Percentiles rank a stretch among this genome's conserved stretches.
Conservation (phyloP, 2,113 vertebrate genomes). For the Pardalotus punctatus region DNA sequence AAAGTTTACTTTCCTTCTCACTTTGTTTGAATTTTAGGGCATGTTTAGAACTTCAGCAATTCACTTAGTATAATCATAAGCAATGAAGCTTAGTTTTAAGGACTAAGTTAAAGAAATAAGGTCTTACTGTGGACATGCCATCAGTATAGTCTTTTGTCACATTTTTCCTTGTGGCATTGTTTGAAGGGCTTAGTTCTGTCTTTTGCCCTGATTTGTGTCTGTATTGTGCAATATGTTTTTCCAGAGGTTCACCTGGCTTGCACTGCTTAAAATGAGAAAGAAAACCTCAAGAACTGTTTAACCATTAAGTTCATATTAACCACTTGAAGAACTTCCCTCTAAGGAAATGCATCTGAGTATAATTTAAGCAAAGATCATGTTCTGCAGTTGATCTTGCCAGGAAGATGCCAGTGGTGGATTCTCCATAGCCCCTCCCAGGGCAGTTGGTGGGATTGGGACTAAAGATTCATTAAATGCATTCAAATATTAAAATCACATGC, state of each 20-base stretch:
- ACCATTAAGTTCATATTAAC: neutral
- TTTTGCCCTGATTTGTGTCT: neutral
- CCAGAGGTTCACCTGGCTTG: neutral
- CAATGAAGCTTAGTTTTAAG: neutral
- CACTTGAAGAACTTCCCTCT: neutral
- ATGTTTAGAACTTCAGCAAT: neutral
- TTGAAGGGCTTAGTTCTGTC: neutral
- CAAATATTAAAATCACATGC: neutral
- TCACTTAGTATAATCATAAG: neutral
- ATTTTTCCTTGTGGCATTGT: neutral
- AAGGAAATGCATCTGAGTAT: neutral
- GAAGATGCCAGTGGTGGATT: neutral
- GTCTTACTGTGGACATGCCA: neutral
- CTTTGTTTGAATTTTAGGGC: neutral
- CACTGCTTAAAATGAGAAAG: neutral
- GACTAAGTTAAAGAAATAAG: neutral
- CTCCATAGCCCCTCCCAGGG: neutral
- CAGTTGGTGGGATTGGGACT: neutral
- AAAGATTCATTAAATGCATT: neutral
- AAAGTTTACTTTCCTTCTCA: neutral
- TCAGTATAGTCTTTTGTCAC: neutral
- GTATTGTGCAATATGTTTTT: neutral
- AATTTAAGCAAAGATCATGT: neutral
- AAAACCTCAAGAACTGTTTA: neutral
- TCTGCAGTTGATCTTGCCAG: neutral